Conservation (phyloP, 92 coral and sea anemone genomes). For the Bergia puertoricense region DNA sequence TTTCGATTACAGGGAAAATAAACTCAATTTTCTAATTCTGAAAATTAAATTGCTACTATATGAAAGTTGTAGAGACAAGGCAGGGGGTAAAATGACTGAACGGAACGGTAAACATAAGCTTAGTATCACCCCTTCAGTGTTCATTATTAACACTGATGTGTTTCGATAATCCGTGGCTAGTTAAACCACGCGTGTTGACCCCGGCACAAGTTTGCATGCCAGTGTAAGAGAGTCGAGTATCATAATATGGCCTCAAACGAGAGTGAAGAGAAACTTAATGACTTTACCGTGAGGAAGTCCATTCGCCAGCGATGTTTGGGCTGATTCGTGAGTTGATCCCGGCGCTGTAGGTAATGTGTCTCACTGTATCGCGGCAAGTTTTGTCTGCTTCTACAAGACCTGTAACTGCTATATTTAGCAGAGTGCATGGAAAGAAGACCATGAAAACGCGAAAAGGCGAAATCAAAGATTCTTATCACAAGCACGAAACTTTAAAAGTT, state of each 20-base stretch:
- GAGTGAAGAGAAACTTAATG: constrained; percentile 34
- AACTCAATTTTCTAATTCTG: not conserved
- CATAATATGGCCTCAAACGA: constrained; percentile 19
- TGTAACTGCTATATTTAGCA: constrained; percentile 29
- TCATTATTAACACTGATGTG: constrained; percentile 12
- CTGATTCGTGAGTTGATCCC: constrained; percentile 52
- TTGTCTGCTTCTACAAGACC: constrained; percentile 46
- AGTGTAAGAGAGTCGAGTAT: constrained; percentile 19
- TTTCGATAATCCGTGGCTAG: constrained; percentile 15
- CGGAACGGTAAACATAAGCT: not conserved
- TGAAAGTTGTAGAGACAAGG: not conserved
- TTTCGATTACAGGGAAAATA: not conserved
- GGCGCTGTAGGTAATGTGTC: constrained; percentile 63
- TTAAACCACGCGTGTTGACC: constrained; percentile 21
- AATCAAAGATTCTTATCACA: constrained; percentile 39
- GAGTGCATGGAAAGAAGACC: not conserved
- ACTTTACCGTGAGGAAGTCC: constrained; percentile 79
- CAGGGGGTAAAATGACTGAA: constrained; percentile 28
- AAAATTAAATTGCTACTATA: not conserved
- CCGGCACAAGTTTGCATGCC: constrained; percentile 29
- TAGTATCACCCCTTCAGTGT: constrained; percentile 15
- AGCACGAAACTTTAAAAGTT: not conserved
- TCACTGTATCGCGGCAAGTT: constrained; percentile 60
- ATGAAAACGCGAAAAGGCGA: constrained; percentile 19
- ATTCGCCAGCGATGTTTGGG: constrained; percentile 70